Percentiles rank a stretch among this genome's conserved stretches.
These are phyloP conservation scores for Beris morrisii DNA, from an alignment of 2,888 invertebrate genomes.

Conservation along the genomic window DNA sequence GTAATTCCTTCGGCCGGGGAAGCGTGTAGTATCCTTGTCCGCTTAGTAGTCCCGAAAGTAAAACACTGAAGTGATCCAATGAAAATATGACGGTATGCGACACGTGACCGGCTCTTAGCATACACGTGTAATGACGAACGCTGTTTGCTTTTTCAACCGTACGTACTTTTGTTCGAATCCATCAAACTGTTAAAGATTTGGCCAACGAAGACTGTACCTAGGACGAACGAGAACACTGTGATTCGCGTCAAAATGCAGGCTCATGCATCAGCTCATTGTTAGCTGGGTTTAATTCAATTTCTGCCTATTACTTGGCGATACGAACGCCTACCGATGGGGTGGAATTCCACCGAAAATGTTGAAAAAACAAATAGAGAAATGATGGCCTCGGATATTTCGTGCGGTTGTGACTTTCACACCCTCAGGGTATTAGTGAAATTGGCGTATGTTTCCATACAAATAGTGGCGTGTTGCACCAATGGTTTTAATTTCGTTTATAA, in stretches of 20 bases:
- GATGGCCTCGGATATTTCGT: constrained; percentile 2
- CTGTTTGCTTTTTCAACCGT: constrained; percentile 29
- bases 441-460: constrained; percentile 25
- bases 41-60: constrained; percentile 15
- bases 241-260: constrained; percentile 26
- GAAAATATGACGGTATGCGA: constrained; percentile 25
- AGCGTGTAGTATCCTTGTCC: constrained; percentile 1
- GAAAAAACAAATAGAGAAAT: constrained; percentile 8
- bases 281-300: constrained; percentile 25
- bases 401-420: constrained; percentile 25
- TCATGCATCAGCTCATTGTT: constrained; percentile 23
- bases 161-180: constrained; percentile 28
- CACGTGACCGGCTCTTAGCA: constrained; percentile 17
- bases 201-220: neutral
- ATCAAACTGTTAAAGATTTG: constrained; percentile 29
- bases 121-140: constrained; percentile 24
- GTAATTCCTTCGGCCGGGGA: neutral
- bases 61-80: constrained; percentile 28
- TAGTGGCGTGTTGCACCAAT: constrained; percentile 18
- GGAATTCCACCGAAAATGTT: constrained; percentile 8
- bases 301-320: constrained; percentile 9
- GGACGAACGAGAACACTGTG: neutral
- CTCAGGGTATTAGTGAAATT: constrained; percentile 25
- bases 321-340: constrained; percentile 12
- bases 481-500: constrained; percentile 15